Percentiles rank a stretch among this genome's conserved stretches.
Evolutionary conservation across 2,113 vertebrate species (phyloP).

Genomic region (Cathartes aura): DNA sequence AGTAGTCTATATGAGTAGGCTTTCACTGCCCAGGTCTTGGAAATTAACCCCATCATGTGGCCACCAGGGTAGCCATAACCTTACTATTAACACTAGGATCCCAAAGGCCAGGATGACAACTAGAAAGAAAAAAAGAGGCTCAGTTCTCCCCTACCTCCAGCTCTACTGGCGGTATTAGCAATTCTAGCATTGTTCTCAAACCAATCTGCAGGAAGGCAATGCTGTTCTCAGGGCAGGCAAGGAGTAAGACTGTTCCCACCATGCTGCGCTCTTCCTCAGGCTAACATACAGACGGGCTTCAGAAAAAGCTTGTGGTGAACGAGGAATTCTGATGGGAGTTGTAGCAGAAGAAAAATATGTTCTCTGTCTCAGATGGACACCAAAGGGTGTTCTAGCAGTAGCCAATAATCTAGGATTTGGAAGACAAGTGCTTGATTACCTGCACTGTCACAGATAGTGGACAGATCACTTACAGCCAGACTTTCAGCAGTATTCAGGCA

Average conservation of each 20-base stretch:
- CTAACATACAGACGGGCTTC: not conserved
- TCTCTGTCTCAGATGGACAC: not conserved
- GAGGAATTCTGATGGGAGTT: not conserved
- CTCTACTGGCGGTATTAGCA: not conserved
- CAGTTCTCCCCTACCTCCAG: not conserved
- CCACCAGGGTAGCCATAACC: not conserved
- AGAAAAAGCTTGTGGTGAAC: not conserved
- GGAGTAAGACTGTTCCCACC: not conserved
- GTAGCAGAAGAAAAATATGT: not conserved
- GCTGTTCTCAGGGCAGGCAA: not conserved
- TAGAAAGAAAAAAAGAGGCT: not conserved
- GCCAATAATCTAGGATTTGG: not conserved
- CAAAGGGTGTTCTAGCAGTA: not conserved
- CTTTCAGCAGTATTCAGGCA: not conserved
- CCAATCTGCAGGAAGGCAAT: not conserved
- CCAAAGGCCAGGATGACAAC: not conserved
- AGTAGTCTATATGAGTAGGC: not conserved
- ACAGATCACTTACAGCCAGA: not conserved
- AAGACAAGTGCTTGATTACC: not conserved
- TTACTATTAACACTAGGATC: not conserved
- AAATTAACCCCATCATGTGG: not conserved
- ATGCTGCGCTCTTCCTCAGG: not conserved
- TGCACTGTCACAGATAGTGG: not conserved
- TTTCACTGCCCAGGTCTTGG: not conserved
- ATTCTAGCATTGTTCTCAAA: not conserved